Evolutionary conservation across 2,888 invertebrate species (phyloP), one percentile per base, ranked within the genome.

Genomic region (Thyatira batis): DNA sequence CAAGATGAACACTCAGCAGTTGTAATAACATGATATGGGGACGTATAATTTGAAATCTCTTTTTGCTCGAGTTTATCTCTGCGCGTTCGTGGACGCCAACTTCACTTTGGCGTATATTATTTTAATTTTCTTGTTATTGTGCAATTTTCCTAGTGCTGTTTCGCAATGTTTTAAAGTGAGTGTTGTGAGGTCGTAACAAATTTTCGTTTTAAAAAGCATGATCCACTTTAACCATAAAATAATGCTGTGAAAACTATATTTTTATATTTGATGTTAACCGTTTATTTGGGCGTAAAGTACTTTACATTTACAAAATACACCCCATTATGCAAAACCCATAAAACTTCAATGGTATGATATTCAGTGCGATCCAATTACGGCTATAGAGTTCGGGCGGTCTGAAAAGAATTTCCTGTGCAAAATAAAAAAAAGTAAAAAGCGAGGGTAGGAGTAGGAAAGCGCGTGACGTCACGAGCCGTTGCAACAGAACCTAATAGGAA

Each of bases 401-500:
- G 55, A 60, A 69, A 72, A 68, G 71, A 71, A 69, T 65, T 69
- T 71, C 59, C 59, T 55, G 49, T 67, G 58, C 61, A 72, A 69
- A 74, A 73, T 67, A 61, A 60, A 60, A 58, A 49, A 54, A 48
- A 52, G 51, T 51, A 63, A 57, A 61, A 66, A 56, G 67, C 57
- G 55, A 56, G 57, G 63, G 62, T 61, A 60, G 63, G 57, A 56
- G 53, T 65, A 62, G 67, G 68, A 65, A 63, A 67, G 69, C 67
- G 69, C 77, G 77, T 84, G 83, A 82, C 81, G 80, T 80, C 83
- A 85, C 78, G 77, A 77, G 60, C 76, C 70, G 71, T 70, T 84
- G 84, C 82, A 82, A 81, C 80, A 71, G 75, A 82, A 80, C 79
- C 78, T 85, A 85, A 87, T 85, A 84, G 84, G 82, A 84, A 86